A percentile compares a stretch with the other conserved stretches of the same genome.
Conservation (phyloP, 2,888 invertebrate genomes). For the Synanthedon vespiformis region DNA sequence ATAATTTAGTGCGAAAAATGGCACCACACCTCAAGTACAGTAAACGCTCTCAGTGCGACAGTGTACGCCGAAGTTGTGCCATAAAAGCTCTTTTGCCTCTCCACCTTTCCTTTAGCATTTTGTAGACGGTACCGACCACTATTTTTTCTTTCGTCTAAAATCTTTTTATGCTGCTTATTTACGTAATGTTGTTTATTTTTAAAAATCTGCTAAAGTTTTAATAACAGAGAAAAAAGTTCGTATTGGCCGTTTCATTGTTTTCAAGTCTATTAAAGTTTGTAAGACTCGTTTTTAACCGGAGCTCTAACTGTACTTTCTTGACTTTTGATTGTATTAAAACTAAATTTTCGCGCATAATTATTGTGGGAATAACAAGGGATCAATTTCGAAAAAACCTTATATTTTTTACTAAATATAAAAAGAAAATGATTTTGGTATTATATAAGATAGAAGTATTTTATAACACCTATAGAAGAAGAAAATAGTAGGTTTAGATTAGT, state of each 20-base stretch:
- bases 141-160: slow-evolving; percentile 12
- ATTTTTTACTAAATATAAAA: too few relatives aligned
- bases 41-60: slow-evolving; percentile 47
- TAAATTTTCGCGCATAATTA: too few relatives aligned
- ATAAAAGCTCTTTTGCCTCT: slow-evolving; percentile 61
- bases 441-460: too few relatives aligned
- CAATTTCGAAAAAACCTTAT: too few relatives aligned
- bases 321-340: too few relatives aligned
- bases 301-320: background rate
- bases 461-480: too few relatives aligned
- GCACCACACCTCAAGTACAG: slow-evolving; percentile 18
- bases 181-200: slow-evolving; percentile 7
- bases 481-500: too few relatives aligned
- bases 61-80: slow-evolving; percentile 52
- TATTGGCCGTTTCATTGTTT: background rate
- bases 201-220: background rate
- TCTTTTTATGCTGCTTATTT: slow-evolving; percentile 6
- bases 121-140: slow-evolving; percentile 16
- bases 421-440: too few relatives aligned
- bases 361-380: too few relatives aligned
- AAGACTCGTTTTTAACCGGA: background rate
- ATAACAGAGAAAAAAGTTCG: background rate
- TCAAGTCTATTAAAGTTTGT: background rate
- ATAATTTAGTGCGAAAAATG: slow-evolving; percentile 16
- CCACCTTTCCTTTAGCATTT: slow-evolving; percentile 59